Evolutionary conservation across 2,797 vertebrate genomes (phyloP).

Genomic region (Hippocampus kuda): DNA sequence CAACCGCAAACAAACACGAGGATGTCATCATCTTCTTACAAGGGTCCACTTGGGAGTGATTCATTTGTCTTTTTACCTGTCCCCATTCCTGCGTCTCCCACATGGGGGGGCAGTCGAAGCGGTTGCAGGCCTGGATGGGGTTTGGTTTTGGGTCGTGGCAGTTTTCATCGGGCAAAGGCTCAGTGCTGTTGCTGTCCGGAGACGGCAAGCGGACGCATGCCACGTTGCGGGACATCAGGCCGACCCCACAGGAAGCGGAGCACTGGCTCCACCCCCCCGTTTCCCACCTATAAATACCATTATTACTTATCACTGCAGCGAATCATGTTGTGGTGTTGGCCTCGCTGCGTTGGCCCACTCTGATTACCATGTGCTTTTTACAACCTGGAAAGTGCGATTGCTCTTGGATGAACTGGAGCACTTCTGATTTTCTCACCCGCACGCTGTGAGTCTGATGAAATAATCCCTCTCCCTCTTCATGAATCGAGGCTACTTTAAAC

Average conservation of each 20-base stretch:
- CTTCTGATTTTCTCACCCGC: neutral
- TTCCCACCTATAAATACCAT: slow-evolving; percentile 76
- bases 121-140: slow-evolving; percentile 85
- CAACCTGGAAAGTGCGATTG: neutral
- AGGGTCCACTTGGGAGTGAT: neutral
- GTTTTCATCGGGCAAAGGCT: slow-evolving; percentile 70
- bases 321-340: too few species aligned
- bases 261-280: slow-evolving; percentile 83
- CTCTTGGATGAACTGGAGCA: neutral
- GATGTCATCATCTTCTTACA: neutral
- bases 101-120: slow-evolving; percentile 85
- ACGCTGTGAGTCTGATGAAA: neutral
- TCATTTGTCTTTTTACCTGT: slow-evolving; percentile 62
- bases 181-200: slow-evolving; percentile 70
- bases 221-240: slow-evolving; percentile 82
- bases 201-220: slow-evolving; percentile 74
- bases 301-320: neutral
- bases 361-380: neutral
- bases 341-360: too few species aligned
- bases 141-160: slow-evolving; percentile 78
- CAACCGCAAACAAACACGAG: neutral
- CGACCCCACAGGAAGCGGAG: slow-evolving; percentile 87
- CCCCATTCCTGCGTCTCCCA: slow-evolving; percentile 83
- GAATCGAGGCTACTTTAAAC: neutral
- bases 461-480: neutral